phyloP scores from a whole-genome alignment of 1,140 invertebrate genomes.

The Drosophila albomicans region DNA sequence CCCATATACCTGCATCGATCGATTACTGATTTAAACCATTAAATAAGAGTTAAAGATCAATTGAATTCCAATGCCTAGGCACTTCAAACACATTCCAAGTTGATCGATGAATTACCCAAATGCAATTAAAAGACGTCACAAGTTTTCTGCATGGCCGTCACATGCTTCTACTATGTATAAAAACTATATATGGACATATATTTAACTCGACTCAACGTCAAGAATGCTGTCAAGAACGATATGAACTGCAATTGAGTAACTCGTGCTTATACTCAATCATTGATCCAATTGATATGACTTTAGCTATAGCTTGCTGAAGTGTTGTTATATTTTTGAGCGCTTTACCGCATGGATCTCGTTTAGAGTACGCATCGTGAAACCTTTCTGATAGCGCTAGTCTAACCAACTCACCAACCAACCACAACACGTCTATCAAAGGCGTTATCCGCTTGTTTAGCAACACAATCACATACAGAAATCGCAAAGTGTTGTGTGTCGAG shows the following conservation, averaged over 20 bases:
- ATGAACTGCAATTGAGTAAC: conserved; percentile 48
- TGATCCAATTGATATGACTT: conserved; percentile 59
- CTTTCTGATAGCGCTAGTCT: conserved; percentile 40
- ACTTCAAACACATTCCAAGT: not conserved
- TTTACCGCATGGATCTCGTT: conserved; percentile 18
- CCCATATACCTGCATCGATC: too few relatives aligned
- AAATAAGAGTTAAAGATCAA: not conserved
- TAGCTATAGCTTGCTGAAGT: conserved; percentile 37
- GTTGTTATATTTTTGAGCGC: conserved; percentile 42
- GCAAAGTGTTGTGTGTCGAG: conserved; percentile 69
- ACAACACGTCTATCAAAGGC: conserved; percentile 45
- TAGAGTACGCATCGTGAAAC: conserved; percentile 21
- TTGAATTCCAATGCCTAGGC: not conserved
- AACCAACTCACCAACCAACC: conserved; percentile 10
- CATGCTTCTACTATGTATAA: conserved; percentile 10
- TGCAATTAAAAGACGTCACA: conserved; percentile 9
- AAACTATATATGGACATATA: not conserved
- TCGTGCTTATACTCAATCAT: conserved; percentile 76
- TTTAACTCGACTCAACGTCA: not conserved
- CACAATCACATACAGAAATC: conserved; percentile 59
- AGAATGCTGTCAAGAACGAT: conserved; percentile 40
- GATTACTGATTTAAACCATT: too few relatives aligned
- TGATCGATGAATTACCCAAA: conserved; percentile 10
- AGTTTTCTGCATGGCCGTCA: conserved; percentile 4
- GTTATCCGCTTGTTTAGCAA: conserved; percentile 52